These are phyloP conservation scores for Epinotia brunnichana DNA, from an alignment of 2,888 invertebrate genomes.

Conservation along the genomic window DNA sequence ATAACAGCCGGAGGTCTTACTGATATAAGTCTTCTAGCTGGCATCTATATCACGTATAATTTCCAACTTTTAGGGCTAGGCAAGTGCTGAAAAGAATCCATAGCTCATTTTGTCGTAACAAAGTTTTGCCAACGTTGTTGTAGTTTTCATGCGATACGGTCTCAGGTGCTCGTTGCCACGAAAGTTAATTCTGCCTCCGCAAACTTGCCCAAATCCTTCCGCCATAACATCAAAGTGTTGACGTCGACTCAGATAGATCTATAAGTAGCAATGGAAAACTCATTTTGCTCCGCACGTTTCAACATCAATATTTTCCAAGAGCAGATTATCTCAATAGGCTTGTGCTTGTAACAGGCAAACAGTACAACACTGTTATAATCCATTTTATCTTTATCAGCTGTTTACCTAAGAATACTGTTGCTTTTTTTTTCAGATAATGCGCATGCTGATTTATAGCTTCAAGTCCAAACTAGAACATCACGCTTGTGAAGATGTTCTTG, in stretches of 20 bases:
- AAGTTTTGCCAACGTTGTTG: neutral
- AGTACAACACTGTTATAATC: constrained; percentile 7
- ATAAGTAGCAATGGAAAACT: neutral
- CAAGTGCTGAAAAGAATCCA: neutral
- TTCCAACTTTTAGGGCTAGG: neutral
- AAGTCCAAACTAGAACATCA: neutral
- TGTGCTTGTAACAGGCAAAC: constrained; percentile 20
- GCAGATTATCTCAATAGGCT: constrained; percentile 16
- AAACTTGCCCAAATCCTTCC: constrained; percentile 10
- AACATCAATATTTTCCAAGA: constrained; percentile 11
- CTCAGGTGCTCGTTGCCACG: constrained; percentile 3
- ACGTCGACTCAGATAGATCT: neutral
- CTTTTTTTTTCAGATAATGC: constrained; percentile 23
- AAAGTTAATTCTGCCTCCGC: constrained; percentile 9
- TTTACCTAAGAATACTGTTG: constrained; percentile 17
- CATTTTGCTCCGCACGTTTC: neutral
- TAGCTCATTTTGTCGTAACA: neutral
- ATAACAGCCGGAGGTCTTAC: neutral
- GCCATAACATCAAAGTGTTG: neutral
- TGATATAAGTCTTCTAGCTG: neutral
- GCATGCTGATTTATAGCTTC: constrained; percentile 7
- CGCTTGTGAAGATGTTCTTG: neutral
- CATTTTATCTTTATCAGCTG: constrained; percentile 32
- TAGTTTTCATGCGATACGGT: neutral
- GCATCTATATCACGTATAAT: neutral